phyloP scores from a whole-genome alignment of 2,888 invertebrate genomes.

The Cristatella mucedo region DNA sequence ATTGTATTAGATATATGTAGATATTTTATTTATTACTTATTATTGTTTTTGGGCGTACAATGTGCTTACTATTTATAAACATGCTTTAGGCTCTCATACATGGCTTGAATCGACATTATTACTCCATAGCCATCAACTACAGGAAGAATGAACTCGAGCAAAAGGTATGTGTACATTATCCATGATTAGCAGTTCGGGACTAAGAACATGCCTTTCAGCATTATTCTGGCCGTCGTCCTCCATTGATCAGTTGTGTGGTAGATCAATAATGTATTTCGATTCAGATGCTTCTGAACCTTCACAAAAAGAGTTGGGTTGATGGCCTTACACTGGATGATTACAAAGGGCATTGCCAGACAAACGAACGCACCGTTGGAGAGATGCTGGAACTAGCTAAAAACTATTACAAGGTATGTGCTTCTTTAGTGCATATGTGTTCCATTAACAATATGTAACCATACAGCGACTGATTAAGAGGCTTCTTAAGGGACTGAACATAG shows the following conservation, averaged over 20 bases:
- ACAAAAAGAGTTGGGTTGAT: conserved; percentile 67
- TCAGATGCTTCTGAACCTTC: conserved; percentile 82
- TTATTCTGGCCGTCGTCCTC: too few species aligned
- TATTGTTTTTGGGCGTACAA: too few species aligned
- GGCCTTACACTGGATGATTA: conserved; percentile 36
- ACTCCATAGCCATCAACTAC: conserved; percentile 98
- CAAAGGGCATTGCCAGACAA: conserved; percentile 74
- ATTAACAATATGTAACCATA: neutral
- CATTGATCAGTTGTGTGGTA: too few species aligned
- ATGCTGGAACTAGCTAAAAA: conserved; percentile 94
- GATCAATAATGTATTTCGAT: too few species aligned
- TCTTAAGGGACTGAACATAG: too few species aligned
- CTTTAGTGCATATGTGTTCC: neutral
- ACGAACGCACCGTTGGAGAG: conserved; percentile 81
- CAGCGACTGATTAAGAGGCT: too few species aligned
- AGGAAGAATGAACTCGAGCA: conserved; percentile 96
- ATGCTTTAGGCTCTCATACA: conserved; percentile 91
- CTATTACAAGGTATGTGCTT: conserved; percentile 69
- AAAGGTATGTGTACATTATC: conserved; percentile 44
- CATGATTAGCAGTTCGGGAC: too few species aligned
- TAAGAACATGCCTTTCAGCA: too few species aligned
- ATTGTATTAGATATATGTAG: too few species aligned
- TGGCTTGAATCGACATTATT: conserved; percentile 93
- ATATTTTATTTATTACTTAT: too few species aligned
- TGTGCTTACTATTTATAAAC: too few species aligned